Base-by-base conservation (phyloP, 2,797 vertebrate genomes). In the Clarias platycephalus region DNA sequence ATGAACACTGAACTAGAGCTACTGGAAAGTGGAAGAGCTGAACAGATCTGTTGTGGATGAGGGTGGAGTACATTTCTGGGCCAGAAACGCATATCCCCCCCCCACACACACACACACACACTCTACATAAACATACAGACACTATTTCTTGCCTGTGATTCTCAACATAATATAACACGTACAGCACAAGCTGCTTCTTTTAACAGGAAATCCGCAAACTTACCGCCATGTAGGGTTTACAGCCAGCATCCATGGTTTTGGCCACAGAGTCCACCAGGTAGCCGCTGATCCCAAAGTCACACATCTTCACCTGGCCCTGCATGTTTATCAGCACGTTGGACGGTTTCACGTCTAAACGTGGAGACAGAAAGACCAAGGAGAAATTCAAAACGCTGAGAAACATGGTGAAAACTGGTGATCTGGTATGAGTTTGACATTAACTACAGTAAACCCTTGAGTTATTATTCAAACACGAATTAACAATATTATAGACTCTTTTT, bases 221-320 rank as follows among this genome's bases (percentile, higher is more conserved):
- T 89, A 98, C 97, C 62, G 97, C 97, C 97, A 99, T 99, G 94
- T 99, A 99, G 1, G 97, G 97, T 90, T 99, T 99, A 92, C 97
- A 99, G 88, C 97, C 97, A 0, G 97, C 97, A 5, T 99, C 97
- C 93, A 99, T 97, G 24, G 97, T 99, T 91, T 99, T 99, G 53
- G 97, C 97, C 86, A 99, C 97, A 0, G 97, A 99, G 92, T 99
- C 97, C 6, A 99, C 97, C 85, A 99, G 94, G 92, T 99, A 98
- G 85, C 97, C 97, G 5, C 97, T 99, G 95, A 99, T 99, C 24
- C 97, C 97, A 37, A 99, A 99, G 90, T 99, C 97, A 4, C 97
- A 99, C 97, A 99, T 99, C 96, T 99, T 99, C 92, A 99, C 97
- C 91, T 98, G 97, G 53, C 97, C 97, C 92, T 96, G 95, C 5